Conservation (phyloP, 1,140 invertebrate genomes). For the Samia ricini region DNA sequence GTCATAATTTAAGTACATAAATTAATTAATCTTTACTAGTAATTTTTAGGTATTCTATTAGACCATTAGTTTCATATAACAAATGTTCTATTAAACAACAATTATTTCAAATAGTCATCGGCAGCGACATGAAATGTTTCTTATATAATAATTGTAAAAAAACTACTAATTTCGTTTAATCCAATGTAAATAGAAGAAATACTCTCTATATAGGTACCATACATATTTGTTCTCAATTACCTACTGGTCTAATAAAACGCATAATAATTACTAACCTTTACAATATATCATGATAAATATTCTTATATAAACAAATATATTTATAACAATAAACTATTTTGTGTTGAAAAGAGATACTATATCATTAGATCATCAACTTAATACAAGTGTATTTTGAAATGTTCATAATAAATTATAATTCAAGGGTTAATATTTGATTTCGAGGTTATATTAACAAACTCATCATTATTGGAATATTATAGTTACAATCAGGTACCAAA, state of each 20-base stretch:
- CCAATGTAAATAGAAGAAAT: too few species aligned
- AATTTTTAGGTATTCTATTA: background rate
- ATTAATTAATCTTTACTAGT: background rate
- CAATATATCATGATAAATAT: too few species aligned
- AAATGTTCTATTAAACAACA: background rate
- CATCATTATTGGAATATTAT: constrained; percentile 24
- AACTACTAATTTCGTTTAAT: too few species aligned
- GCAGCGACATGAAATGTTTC: background rate
- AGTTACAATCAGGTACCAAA: constrained; percentile 25
- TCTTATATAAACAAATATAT: background rate
- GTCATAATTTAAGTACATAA: constrained; percentile 35
- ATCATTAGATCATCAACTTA: too few species aligned
- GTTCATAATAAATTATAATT: background rate
- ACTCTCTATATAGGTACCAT: too few species aligned
- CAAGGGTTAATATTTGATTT: background rate
- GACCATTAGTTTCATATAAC: background rate
- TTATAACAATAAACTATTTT: background rate
- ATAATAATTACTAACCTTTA: background rate
- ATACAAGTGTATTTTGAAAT: background rate
- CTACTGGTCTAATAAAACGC: background rate
- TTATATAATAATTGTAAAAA: too few species aligned
- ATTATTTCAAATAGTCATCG: background rate
- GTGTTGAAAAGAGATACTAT: background rate
- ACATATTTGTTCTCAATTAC: too few species aligned
- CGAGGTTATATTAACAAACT: background rate